Conservation (phyloP, 2,888 invertebrate species). For the Altica lythri region DNA sequence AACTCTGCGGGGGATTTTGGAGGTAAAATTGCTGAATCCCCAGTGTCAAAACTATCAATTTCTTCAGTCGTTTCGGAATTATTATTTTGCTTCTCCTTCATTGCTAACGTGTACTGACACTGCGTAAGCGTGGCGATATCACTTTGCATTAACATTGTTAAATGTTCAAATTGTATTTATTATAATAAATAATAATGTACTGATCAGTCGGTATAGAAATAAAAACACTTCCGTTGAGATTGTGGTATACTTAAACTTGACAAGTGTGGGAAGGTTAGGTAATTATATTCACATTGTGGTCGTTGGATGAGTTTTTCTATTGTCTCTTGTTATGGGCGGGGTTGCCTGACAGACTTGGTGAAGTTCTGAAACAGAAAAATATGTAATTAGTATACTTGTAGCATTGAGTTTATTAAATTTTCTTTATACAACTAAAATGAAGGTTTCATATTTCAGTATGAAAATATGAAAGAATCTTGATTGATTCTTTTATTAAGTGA, state of each 20-base stretch:
- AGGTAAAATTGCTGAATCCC: slow-evolving; percentile 14
- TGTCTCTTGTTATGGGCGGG: slow-evolving; percentile 2
- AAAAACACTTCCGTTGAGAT: slow-evolving; percentile 5
- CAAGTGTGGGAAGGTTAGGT: slow-evolving; percentile 2
- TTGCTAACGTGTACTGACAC: background rate
- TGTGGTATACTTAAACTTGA: background rate
- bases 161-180: background rate
- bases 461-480: too few species aligned
- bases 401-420: too few species aligned
- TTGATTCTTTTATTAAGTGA: too few species aligned
- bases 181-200: background rate
- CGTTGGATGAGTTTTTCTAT: slow-evolving; percentile 3
- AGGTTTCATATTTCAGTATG: too few species aligned
- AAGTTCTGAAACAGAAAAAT: background rate
- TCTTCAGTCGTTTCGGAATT: background rate
- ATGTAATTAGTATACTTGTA: too few species aligned
- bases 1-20: slow-evolving; percentile 1
- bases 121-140: slow-evolving; percentile 1
- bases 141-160: slow-evolving; percentile 12
- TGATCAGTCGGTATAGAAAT: background rate
- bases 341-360: too few species aligned
- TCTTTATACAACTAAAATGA: too few species aligned
- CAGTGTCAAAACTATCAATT: background rate
- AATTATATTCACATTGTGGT: slow-evolving; percentile 10
- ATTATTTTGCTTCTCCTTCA: background rate